Conservation (phyloP, 2,113 vertebrate species). For the Murina feae region DNA sequence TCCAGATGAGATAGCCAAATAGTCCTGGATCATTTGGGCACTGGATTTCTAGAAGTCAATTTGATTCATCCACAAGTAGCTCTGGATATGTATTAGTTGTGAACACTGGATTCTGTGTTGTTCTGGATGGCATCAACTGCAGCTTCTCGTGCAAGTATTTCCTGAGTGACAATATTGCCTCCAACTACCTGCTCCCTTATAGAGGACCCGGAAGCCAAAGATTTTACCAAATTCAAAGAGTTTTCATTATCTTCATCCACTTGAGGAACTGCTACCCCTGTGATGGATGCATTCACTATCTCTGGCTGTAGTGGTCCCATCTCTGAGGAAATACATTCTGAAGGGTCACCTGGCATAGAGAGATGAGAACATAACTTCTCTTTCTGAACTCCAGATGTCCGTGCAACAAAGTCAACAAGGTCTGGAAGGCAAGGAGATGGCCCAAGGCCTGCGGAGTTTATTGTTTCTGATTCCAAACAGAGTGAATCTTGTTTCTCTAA, state of each 20-base stretch:
- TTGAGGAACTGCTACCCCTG: slow-evolving; percentile 45
- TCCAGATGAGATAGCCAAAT: slow-evolving; percentile 67
- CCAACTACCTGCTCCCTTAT: slow-evolving; percentile 50
- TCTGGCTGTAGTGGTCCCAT: slow-evolving; percentile 63
- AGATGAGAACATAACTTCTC: slow-evolving; percentile 69
- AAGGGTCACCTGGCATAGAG: slow-evolving; percentile 52
- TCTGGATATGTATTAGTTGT: slow-evolving; percentile 28
- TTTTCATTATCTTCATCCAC: slow-evolving; percentile 56
- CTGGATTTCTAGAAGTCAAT: slow-evolving; percentile 69
- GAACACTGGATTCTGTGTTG: slow-evolving; percentile 46
- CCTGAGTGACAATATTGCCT: slow-evolving; percentile 47
- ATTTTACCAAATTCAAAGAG: slow-evolving; percentile 55
- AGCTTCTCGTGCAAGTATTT: slow-evolving; percentile 57
- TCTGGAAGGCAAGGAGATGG: slow-evolving; percentile 74
- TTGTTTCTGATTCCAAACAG: slow-evolving; percentile 67
- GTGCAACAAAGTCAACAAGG: slow-evolving; percentile 68
- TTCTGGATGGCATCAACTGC: slow-evolving; percentile 51
- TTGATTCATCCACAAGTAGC: slow-evolving; percentile 58
- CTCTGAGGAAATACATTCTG: slow-evolving; percentile 62
- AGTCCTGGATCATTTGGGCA: slow-evolving; percentile 75
- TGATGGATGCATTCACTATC: slow-evolving; percentile 64
- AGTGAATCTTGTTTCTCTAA: slow-evolving; percentile 69
- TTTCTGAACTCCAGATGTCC: slow-evolving; percentile 73
- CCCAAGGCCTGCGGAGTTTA: slow-evolving; percentile 60
- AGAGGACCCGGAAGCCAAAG: slow-evolving; percentile 29